Conservation (phyloP, 2,888 invertebrate genomes). For the Margaritifera margaritifera region DNA sequence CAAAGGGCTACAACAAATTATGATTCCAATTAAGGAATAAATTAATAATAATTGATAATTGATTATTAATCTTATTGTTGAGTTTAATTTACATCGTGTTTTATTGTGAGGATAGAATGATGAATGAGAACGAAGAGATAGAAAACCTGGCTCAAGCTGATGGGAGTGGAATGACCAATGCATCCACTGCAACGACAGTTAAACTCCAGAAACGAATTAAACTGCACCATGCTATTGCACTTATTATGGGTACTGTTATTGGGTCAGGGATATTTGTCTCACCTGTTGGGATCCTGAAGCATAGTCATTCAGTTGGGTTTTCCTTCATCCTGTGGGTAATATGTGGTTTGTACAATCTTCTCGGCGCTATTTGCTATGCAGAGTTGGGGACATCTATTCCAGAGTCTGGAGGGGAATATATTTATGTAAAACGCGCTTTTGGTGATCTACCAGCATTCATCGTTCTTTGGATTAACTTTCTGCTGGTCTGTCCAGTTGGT, state of each 20-base stretch:
- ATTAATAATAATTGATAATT: no score
- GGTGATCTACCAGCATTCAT: constrained; percentile 69
- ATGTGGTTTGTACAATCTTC: constrained; percentile 83
- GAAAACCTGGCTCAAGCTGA: no score
- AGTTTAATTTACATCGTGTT: no score
- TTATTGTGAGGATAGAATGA: no score
- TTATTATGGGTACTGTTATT: constrained; percentile 94
- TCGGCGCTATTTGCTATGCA: constrained; percentile 92
- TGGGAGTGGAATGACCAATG: no score
- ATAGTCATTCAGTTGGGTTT: constrained; percentile 82
- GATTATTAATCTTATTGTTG: no score
- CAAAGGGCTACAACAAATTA: no score
- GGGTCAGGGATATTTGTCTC: constrained; percentile 97
- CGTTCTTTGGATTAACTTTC: constrained; percentile 69
- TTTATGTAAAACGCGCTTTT: constrained; percentile 74
- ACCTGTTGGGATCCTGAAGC: constrained; percentile 87
- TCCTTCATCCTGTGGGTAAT: constrained; percentile 91
- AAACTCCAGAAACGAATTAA: constrained; percentile 88
- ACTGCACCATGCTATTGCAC: constrained; percentile 89
- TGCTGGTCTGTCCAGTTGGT: constrained; percentile 69
- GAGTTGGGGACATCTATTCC: constrained; percentile 92
- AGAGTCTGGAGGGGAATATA: constrained; percentile 74
- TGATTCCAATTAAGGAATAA: no score
- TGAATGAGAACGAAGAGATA: no score
- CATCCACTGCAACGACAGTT: constrained; percentile 28